These are phyloP conservation scores for Lasioglossum oenotherae DNA, from an alignment of 2,888 invertebrate species.

Conservation along the genomic window DNA sequence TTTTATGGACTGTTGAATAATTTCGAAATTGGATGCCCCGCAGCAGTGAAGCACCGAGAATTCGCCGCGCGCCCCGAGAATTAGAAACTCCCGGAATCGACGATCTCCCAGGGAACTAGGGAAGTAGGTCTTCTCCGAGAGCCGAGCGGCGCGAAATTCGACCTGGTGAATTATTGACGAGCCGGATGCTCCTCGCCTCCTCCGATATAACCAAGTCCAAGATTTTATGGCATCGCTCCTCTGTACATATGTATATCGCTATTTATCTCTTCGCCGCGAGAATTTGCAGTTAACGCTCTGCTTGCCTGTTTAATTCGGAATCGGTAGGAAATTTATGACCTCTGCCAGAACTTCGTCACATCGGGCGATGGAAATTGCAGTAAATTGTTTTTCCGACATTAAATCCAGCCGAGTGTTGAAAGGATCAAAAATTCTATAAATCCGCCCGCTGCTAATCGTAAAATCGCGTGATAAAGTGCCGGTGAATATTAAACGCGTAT, in stretches of 20 bases:
- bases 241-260: not conserved
- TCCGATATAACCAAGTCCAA: not conserved
- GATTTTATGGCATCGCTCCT: not conserved
- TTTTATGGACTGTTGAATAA: conserved; percentile 18
- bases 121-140: not conserved
- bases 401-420: not conserved
- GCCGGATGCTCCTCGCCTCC: not conserved
- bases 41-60: not conserved
- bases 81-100: not conserved
- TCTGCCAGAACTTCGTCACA: not conserved
- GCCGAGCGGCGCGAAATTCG: not conserved
- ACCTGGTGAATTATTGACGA: not conserved
- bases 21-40: conserved; percentile 9
- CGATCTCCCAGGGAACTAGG: not conserved
- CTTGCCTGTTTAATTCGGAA: not conserved
- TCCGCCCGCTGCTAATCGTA: not conserved
- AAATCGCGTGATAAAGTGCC: not conserved
- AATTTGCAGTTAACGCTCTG: not conserved
- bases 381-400: not conserved
- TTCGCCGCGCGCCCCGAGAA: not conserved
- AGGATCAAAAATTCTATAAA: not conserved
- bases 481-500: not conserved
- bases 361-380: not conserved
- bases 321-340: not conserved
- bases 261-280: not conserved